Base-by-base conservation (phyloP, 2,888 invertebrate species). In the Fragum fragum region DNA sequence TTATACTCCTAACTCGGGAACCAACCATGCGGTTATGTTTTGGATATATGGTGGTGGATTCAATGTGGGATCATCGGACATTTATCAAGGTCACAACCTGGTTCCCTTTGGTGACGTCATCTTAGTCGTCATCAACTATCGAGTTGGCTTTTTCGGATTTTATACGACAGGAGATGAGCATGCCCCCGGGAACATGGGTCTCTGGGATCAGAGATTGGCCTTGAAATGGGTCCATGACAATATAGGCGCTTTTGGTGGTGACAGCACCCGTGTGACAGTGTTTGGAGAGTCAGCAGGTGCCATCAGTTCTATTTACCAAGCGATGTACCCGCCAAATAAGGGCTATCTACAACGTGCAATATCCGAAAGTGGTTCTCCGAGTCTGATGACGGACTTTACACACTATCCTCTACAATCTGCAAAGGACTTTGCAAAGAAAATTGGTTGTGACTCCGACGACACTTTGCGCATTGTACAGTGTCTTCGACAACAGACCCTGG, bases 11-110 rank as follows among this genome's bases (percentile, higher is more conserved):
- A 73, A 9, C 14, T 28, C 39, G 14, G 66, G 52, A 11, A 18
- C 63, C 1, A 47, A 73, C 16, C 63, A 85, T 90, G 97, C 98
- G 72, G 97, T 98, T 91, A 95, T 98, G 86, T 96, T 98, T 66
- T 98, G 98, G 98, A 97, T 98, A 91, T 98, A 98, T 94, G 98
- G 98, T 0, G 98, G 98, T 7, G 98, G 98, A 28, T 98, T 97
- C 94, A 98, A 98, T 97, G 97, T 97, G 91, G 98, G 98, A 52
- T 97, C 98, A 36, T 97, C 98, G 66, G 98, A 98, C 36, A 95
- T 98, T 90, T 91, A 89, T 57, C 85, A 88, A 57, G 89, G 86
- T 29, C 97, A 97, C 92, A 91, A 90, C 90, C 96, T 99, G 95
- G 97, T 98, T 29, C 97, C 97, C 36, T 96, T 97, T 78, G 97